Evolutionary conservation across 2,888 invertebrate genomes (phyloP), one percentile per base, ranked within the genome.

Genomic region (Falcaria lacertinaria): DNA sequence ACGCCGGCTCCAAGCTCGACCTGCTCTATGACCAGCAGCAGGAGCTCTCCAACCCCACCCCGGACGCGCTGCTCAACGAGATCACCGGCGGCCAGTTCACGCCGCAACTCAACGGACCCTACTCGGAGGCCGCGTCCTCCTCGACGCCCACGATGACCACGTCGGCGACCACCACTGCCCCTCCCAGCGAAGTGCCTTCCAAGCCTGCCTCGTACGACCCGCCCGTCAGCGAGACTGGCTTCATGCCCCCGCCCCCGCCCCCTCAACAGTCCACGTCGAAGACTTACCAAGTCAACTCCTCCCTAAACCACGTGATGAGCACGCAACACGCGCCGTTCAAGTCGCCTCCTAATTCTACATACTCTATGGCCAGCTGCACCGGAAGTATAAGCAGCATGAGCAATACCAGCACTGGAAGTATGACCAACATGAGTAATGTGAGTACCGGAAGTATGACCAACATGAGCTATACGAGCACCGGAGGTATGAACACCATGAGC

Each of bases 1-100:
- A 86, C 42, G 55, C 74, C 33, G 68, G 69, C 49, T 55, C 87
- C 36, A 90, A 90, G 61, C 70, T 90, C 7, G 88, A 90, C 44
- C 67, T 80, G 34, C 63, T 85, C 14, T 74, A 78, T 47, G 72
- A 75, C 32, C 52, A 71, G 25, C 61, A 66, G 14, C 67, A 67
- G 28, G 55, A 70, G 14, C 44, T 49, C 33, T 36, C 60, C 16
- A 54, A 62, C 39, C 53, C 54, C 25, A 69, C 72, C 2, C 76
- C 75, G 0, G 76, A 77, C 41, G 61, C 72, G 2, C 48, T 74
- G 19, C 56, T 77, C 0, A 74, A 74, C 39, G 83, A 81, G 47
- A 80, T 82, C 49, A 78, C 80, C 6, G 76, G 75, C 6, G 72
- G 65, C 14, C 74, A 76, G 49, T 66, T 62, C 32, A 61, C 57